phyloP scores from a whole-genome alignment of 2,797 vertebrate genomes.

The Labeo calbasu region DNA sequence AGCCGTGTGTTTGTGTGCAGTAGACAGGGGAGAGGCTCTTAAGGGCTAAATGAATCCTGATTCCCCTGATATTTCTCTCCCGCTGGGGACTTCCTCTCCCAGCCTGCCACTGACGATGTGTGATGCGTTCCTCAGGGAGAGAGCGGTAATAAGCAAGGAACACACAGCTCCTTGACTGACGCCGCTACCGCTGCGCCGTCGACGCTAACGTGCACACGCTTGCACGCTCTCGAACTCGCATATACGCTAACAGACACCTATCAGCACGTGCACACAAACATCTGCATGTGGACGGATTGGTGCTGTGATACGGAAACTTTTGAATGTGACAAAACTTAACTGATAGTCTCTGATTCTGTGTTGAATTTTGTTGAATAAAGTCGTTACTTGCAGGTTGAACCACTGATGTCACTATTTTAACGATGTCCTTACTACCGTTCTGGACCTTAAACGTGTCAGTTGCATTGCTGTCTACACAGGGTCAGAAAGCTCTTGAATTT shows the following conservation, averaged over 20 bases:
- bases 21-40: conserved; percentile 69
- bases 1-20: conserved; percentile 53
- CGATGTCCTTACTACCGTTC: no score
- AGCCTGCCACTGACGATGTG: conserved; percentile 77
- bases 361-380: no score
- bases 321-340: conserved; percentile 32
- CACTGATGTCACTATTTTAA: no score
- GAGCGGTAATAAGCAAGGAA: conserved; percentile 64
- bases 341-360: conserved; percentile 59
- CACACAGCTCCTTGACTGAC: conserved; percentile 61
- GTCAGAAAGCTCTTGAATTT: no score
- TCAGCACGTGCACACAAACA: conserved; percentile 13
- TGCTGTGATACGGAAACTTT: conserved; percentile 61
- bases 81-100: conserved; percentile 76
- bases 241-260: conserved; percentile 20
- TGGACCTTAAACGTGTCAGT: no score
- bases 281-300: conserved; percentile 3
- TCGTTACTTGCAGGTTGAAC: no score
- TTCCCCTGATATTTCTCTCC: conserved; percentile 79
- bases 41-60: conserved; percentile 82
- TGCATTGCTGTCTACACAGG: no score
- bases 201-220: background rate
- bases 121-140: conserved; percentile 74
- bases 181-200: conserved; percentile 37
- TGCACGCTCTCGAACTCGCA: background rate